Percentiles rank a stretch among this genome's conserved stretches.
Conservation (phyloP, 2,113 vertebrate genomes). For the Antechinus stuartii region DNA sequence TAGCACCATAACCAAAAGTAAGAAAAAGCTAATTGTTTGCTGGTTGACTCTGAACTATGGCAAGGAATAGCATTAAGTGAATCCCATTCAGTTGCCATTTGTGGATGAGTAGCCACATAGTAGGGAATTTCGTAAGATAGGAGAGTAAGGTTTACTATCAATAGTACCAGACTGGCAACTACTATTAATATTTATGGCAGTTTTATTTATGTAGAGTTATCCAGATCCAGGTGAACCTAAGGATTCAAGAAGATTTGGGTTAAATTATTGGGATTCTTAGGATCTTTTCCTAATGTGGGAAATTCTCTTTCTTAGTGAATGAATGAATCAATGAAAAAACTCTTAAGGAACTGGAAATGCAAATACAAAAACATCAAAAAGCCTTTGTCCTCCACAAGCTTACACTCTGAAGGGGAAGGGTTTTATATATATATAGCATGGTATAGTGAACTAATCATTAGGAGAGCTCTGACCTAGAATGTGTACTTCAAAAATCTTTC, state of each 20-base stretch:
- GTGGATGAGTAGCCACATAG: background rate
- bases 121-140: background rate
- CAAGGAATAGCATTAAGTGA: background rate
- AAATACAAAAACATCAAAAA: background rate
- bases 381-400: background rate
- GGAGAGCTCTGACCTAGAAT: background rate
- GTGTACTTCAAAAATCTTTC: background rate
- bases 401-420: background rate
- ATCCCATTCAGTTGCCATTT: background rate
- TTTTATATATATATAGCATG: background rate
- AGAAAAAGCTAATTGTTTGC: background rate
- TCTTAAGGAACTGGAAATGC: background rate
- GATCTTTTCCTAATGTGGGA: background rate
- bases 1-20: background rate
- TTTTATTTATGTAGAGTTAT: background rate
- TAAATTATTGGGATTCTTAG: background rate
- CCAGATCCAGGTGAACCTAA: background rate
- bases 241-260: background rate
- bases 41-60: background rate
- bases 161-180: background rate
- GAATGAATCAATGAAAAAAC: background rate
- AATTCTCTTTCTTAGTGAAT: background rate
- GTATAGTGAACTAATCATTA: background rate
- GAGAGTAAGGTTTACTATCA: background rate
- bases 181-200: background rate